Evolutionary conservation across 1,140 invertebrate species (phyloP).

Genomic region (Drosophila funebris): DNA sequence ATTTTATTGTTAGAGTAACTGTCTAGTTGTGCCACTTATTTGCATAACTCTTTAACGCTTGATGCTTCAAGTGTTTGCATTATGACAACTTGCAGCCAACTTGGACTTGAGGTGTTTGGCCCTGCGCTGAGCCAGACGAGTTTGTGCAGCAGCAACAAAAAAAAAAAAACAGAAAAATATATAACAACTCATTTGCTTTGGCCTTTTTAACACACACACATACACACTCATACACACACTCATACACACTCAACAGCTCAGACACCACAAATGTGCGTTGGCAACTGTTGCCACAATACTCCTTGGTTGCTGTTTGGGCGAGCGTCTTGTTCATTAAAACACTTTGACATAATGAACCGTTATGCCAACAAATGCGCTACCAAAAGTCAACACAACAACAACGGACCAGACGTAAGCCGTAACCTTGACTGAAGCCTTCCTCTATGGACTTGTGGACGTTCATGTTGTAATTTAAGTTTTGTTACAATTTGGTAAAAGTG

Average conservation of each 20-base stretch:
- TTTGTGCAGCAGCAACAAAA: slow-evolving; percentile 9
- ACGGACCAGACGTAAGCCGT: slow-evolving; percentile 37
- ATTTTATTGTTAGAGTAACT: slow-evolving; percentile 1
- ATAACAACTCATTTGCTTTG: slow-evolving; percentile 33
- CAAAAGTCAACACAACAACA: slow-evolving; percentile 26
- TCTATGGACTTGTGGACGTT: slow-evolving; percentile 26
- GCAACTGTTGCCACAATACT: slow-evolving; percentile 22
- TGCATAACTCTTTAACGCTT: slow-evolving; percentile 29
- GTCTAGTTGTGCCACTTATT: slow-evolving; percentile 15
- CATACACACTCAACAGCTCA: background rate
- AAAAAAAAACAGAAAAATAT: too few species aligned
- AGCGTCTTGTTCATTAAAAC: slow-evolving; percentile 55
- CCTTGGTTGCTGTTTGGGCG: slow-evolving; percentile 15
- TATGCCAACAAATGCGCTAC: slow-evolving; percentile 56
- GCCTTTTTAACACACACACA: slow-evolving; percentile 37
- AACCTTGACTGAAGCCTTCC: slow-evolving; percentile 66
- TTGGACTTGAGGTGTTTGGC: slow-evolving; percentile 23
- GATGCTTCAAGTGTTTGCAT: slow-evolving; percentile 9
- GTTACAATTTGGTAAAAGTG: slow-evolving; percentile 72
- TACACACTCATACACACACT: slow-evolving; percentile 12
- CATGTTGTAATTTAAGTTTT: slow-evolving; percentile 64
- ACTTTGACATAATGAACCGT: slow-evolving; percentile 79
- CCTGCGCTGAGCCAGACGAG: slow-evolving; percentile 29
- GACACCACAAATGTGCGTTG: background rate
- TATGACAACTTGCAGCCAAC: slow-evolving; percentile 2